These are phyloP conservation scores for Cariama cristata DNA, from an alignment of 2,113 vertebrate species.

Conservation along the genomic window DNA sequence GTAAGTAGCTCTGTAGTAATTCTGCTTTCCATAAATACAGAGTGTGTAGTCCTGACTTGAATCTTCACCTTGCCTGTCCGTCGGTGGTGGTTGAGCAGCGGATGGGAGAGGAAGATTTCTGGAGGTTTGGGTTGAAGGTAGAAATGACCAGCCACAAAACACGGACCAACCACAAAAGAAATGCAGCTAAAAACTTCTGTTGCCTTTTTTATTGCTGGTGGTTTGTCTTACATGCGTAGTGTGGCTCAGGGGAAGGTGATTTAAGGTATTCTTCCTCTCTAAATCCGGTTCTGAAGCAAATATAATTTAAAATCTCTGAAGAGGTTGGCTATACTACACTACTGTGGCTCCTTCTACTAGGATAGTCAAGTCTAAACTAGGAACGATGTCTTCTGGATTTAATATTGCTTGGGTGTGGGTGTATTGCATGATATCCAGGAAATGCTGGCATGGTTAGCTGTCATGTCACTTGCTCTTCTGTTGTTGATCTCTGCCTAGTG, in stretches of 20 bases:
- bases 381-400: neutral
- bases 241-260: neutral
- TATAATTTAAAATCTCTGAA: neutral
- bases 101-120: neutral
- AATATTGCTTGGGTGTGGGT: neutral
- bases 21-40: neutral
- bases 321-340: neutral
- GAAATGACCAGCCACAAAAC: neutral
- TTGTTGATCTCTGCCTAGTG: neutral
- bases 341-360: neutral
- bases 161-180: neutral
- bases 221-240: accelerated
- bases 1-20: neutral
- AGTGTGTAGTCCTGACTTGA: neutral
- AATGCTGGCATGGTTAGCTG: neutral
- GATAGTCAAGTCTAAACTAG: neutral
- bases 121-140: neutral
- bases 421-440: neutral
- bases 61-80: accelerated
- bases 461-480: neutral
- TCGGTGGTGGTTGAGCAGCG: neutral
- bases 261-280: neutral
- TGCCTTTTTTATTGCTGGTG: neutral
- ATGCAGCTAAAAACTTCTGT: neutral
- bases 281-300: neutral